These are phyloP conservation scores for Embiotoca jacksoni DNA, from an alignment of 2,113 vertebrate genomes.

Conservation along the genomic window DNA sequence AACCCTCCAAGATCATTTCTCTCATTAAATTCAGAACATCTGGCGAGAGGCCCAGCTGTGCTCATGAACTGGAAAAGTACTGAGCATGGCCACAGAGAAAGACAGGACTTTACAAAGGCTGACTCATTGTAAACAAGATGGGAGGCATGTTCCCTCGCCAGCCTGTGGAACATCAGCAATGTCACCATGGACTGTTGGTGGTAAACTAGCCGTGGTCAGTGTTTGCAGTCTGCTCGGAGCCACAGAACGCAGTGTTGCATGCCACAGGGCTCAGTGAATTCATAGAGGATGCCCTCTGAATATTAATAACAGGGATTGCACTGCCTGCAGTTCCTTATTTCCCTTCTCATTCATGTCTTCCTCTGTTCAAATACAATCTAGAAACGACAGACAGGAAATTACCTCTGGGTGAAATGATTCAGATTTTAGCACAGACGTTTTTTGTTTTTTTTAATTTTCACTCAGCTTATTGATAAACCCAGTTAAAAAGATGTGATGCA, in stretches of 20 bases:
- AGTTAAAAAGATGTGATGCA: not conserved
- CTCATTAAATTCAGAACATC: constrained; percentile 80
- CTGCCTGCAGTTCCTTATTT: constrained; percentile 50
- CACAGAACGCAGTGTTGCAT: constrained; percentile 47
- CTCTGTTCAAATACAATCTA: constrained; percentile 37
- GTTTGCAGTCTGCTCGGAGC: constrained; percentile 56
- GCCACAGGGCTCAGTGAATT: constrained; percentile 49
- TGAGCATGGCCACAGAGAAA: constrained; percentile 70
- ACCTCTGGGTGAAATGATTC: constrained; percentile 35
- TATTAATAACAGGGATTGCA: constrained; percentile 66
- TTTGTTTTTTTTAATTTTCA: not conserved
- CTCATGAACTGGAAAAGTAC: constrained; percentile 81
- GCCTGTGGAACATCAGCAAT: constrained; percentile 70
- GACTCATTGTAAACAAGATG: constrained; percentile 79
- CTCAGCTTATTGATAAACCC: not conserved
- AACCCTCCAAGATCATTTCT: constrained; percentile 63
- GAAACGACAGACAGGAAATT: not conserved
- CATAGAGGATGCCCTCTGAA: constrained; percentile 65
- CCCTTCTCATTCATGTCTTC: constrained; percentile 34
- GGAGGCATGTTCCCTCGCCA: constrained; percentile 67
- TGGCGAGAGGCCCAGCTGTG: constrained; percentile 79
- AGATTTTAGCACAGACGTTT: constrained; percentile 13
- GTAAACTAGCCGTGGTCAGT: constrained; percentile 64
- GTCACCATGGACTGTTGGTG: constrained; percentile 70
- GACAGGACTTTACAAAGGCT: constrained; percentile 74